Evolutionary conservation across 2,113 vertebrate species (phyloP).

Genomic region (Recurvirostra avosetta): DNA sequence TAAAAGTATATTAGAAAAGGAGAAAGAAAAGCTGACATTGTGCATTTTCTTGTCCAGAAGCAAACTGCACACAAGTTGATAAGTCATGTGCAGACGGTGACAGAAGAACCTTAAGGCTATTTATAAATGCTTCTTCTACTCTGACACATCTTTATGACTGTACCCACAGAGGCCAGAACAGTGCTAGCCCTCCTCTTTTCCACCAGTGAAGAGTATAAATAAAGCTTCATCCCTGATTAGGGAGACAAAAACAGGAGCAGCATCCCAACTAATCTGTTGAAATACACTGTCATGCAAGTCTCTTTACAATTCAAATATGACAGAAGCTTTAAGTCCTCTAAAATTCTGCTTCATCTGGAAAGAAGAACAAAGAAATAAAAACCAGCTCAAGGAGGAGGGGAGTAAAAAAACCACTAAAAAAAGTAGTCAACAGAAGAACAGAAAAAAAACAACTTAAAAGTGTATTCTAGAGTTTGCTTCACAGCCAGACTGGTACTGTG

Average conservation of each 20-base stretch:
- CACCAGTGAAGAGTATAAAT: neutral
- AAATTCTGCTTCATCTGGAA: neutral
- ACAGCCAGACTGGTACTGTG: neutral
- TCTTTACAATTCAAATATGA: neutral
- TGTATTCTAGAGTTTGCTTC: neutral
- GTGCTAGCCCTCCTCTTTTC: neutral
- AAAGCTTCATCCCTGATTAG: constrained; percentile 39
- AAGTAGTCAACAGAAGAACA: neutral
- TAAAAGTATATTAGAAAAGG: neutral
- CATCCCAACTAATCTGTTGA: constrained; percentile 10
- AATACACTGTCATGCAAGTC: neutral
- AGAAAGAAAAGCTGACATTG: neutral
- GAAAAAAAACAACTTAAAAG: neutral
- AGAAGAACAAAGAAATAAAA: neutral
- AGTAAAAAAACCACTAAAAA: neutral
- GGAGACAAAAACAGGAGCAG: neutral
- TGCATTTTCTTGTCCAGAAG: neutral
- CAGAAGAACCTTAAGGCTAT: neutral
- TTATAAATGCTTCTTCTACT: neutral
- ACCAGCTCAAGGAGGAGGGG: neutral
- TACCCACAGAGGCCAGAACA: neutral
- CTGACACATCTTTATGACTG: constrained; percentile 11
- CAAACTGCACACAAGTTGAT: neutral
- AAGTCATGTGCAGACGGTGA: neutral
- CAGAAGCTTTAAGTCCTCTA: neutral